Evolutionary conservation across 2,113 vertebrate genomes (phyloP).

Genomic region (Notiomystis cincta): DNA sequence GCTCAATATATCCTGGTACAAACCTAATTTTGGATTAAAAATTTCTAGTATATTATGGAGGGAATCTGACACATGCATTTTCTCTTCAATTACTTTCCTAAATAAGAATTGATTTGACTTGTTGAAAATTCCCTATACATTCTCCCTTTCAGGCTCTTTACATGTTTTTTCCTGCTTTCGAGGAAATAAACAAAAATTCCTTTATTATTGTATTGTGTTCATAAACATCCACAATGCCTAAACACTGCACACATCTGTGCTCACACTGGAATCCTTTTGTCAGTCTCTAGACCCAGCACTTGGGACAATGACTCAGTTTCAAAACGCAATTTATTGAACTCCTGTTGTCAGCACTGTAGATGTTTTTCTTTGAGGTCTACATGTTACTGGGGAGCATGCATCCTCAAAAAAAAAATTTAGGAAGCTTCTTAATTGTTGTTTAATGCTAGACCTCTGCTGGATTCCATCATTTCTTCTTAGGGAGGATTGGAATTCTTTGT

Average conservation of each 20-base stretch:
- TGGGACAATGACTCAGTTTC: neutral
- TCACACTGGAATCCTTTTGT: neutral
- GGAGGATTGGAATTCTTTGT: neutral
- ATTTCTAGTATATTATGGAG: neutral
- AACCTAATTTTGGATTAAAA: neutral
- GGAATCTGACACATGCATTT: neutral
- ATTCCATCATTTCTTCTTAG: neutral
- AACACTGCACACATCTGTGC: fast-evolving
- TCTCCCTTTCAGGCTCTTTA: neutral
- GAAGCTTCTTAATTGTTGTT: neutral
- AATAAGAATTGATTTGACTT: neutral
- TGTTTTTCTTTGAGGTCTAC: neutral
- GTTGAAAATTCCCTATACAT: fast-evolving
- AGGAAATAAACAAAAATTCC: neutral
- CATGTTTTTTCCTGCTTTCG: neutral
- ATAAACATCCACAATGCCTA: neutral
- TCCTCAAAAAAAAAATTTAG: neutral
- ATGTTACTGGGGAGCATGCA: neutral
- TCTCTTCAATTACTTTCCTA: neutral
- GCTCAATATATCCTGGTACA: neutral
- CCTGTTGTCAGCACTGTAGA: neutral
- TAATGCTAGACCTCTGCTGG: neutral
- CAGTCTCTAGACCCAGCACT: neutral
- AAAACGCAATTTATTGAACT: neutral
- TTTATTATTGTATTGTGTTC: neutral